Evolutionary conservation across 2,113 vertebrate genomes (phyloP), one percentile per base, ranked within the genome.

Genomic region (Rostratula benghalensis): DNA sequence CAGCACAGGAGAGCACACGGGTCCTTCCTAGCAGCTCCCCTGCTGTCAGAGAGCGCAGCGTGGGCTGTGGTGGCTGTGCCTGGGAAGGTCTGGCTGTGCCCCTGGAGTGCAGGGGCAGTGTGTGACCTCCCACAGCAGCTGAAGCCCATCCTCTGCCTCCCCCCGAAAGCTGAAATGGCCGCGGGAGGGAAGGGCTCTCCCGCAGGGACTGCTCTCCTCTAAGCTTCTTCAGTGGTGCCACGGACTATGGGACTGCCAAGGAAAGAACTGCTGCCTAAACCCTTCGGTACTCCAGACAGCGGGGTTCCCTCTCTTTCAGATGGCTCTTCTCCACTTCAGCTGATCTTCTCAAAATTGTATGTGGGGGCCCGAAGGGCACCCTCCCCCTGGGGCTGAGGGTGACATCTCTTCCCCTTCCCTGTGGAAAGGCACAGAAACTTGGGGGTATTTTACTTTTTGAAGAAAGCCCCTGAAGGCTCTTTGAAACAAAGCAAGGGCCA

Each of bases 1-100:
- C 37, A 8, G 23, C 71, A 85, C 31, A 50, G n/a, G 53, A 69
- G 81, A 88, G 25, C 30, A 51, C 75, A 33, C 23, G 76, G 63
- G 76, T 94, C 91, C 67, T 16, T 73, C 48, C 84, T 81, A 45
- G 88, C 50, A 89, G 51, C 16, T 79, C 86, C 81, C 24, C 57
- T 46, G 33, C 30, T 94, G 39, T 20, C 43, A 16, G n/a, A n/a
- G n/a, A n/a, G n/a, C n/a, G 68, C 64, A 93, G 63, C 63, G 59
- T 83, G 75, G 41, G 48, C 68, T 89, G 81, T 78, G 43, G 81
- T 83, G 83, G 56, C 39, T 77, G 41, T 86, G 93, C 89, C 64
- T 90, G 4, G 35, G 69, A 76, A 28, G 27, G 13, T 65, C 63
- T 88, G 48, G 16, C 43, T 17, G 41, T 81, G 48, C 27, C 43